A percentile compares a stretch with the other conserved stretches of the same genome.
phyloP scores from a whole-genome alignment of 2,797 vertebrate species.

The Babyrousa celebensis region DNA sequence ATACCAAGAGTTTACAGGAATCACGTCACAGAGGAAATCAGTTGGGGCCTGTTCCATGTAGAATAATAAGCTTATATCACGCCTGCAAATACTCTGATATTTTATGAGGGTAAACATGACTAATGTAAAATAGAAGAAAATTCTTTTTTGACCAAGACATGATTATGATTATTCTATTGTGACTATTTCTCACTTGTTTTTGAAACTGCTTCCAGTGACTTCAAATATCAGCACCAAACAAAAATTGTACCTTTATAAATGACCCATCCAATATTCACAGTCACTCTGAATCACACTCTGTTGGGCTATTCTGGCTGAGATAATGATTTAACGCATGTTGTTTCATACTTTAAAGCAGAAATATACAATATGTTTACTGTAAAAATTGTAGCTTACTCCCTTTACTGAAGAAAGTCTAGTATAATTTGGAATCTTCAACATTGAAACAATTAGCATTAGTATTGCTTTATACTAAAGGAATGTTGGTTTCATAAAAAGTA shows the following conservation, averaged over 20 bases:
- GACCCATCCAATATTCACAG: neutral
- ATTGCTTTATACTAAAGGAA: neutral
- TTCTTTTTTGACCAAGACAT: neutral
- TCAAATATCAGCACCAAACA: neutral
- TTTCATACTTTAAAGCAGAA: neutral
- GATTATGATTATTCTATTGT: neutral
- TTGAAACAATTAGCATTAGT: neutral
- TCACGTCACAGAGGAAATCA: neutral
- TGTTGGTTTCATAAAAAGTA: neutral
- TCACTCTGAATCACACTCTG: no score
- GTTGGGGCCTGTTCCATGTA: neutral
- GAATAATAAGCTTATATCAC: neutral
- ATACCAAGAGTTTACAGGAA: neutral
- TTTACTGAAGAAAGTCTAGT: neutral
- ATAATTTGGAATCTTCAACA: neutral
- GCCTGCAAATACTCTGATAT: neutral
- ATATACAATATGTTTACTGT: neutral
- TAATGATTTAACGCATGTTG: neutral
- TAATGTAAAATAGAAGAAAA: neutral
- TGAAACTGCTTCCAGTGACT: neutral
- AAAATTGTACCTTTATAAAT: rapidly evolving
- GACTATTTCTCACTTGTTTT: neutral
- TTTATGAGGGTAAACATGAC: neutral
- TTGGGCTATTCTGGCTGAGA: neutral
- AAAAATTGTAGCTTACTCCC: neutral